Percentiles rank a stretch among this genome's conserved stretches.
Conservation (phyloP, 2,113 vertebrate species). For the Amblyopsis rosae region DNA sequence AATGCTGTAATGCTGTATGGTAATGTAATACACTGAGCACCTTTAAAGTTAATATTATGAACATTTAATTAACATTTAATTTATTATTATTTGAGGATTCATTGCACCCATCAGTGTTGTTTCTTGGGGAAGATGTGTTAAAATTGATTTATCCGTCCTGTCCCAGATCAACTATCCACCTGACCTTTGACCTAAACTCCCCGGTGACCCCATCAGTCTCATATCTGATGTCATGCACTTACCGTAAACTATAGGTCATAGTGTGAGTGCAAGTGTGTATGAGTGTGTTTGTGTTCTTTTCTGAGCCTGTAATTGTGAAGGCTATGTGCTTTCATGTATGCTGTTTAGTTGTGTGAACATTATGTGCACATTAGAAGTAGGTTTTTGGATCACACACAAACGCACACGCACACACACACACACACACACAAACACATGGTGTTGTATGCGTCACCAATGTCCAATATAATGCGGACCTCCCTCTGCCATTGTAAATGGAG, state of each 20-base stretch:
- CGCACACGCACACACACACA: not conserved
- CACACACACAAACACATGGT: slow-evolving; percentile 24
- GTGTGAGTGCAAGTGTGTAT: not conserved
- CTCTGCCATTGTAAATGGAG: slow-evolving; percentile 56
- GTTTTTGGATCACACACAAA: not conserved
- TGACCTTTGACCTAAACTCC: slow-evolving; percentile 42
- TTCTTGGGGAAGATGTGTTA: slow-evolving; percentile 25
- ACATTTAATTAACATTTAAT: too few relatives aligned
- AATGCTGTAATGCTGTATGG: too few relatives aligned
- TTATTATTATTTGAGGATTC: too few relatives aligned
- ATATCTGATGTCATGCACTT: slow-evolving; percentile 17
- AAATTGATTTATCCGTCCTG: slow-evolving; percentile 14
- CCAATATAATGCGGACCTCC: slow-evolving; percentile 27
- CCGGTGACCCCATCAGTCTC: slow-evolving; percentile 17
- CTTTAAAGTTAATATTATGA: too few relatives aligned
- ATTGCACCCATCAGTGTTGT: not conserved
- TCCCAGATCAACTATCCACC: not conserved
- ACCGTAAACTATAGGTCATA: not conserved
- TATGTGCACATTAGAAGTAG: not conserved
- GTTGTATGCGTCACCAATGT: slow-evolving; percentile 39
- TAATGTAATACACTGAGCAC: too few relatives aligned
- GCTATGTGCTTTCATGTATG: not conserved
- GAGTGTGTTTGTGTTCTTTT: not conserved
- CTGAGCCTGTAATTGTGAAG: not conserved
- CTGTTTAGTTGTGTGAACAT: not conserved